Evolutionary conservation across 1,140 invertebrate species (phyloP).

Genomic region (Hypothenemus hampei): DNA sequence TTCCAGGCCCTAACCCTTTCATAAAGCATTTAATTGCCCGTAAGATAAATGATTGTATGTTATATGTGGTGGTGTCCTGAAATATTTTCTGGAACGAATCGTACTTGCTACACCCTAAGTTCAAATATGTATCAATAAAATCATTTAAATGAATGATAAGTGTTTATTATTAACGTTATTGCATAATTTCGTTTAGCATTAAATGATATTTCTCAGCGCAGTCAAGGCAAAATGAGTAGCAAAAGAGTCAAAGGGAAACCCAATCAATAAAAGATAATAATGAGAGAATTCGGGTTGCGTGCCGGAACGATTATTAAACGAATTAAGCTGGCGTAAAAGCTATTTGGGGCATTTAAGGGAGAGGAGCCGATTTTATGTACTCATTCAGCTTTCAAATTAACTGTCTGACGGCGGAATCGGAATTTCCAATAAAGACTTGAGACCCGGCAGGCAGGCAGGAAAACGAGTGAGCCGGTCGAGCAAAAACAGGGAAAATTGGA

Average conservation of each 20-base stretch:
- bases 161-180: no score
- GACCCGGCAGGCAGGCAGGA: no score
- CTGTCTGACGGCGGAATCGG: constrained; percentile 26
- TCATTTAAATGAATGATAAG: no score
- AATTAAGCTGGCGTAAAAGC: constrained; percentile 34
- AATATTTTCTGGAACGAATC: constrained; percentile 13
- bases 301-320: constrained; percentile 31
- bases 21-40: constrained; percentile 28
- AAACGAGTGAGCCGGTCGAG: no score
- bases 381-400: constrained; percentile 30
- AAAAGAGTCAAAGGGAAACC: not conserved
- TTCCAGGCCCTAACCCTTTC: constrained; percentile 27
- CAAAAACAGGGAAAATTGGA: constrained; percentile 16
- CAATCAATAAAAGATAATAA: constrained; percentile 31
- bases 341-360: constrained; percentile 33
- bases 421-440: constrained; percentile 31
- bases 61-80: no score
- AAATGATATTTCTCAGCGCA: no score
- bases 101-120: no score
- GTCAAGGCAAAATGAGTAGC: no score
- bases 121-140: no score
- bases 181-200: no score
- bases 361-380: constrained; percentile 27
- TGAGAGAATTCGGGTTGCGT: constrained; percentile 29
- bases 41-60: constrained; percentile 24